phyloP scores from a whole-genome alignment of 2,888 invertebrate genomes.

The Aquatica leii region DNA sequence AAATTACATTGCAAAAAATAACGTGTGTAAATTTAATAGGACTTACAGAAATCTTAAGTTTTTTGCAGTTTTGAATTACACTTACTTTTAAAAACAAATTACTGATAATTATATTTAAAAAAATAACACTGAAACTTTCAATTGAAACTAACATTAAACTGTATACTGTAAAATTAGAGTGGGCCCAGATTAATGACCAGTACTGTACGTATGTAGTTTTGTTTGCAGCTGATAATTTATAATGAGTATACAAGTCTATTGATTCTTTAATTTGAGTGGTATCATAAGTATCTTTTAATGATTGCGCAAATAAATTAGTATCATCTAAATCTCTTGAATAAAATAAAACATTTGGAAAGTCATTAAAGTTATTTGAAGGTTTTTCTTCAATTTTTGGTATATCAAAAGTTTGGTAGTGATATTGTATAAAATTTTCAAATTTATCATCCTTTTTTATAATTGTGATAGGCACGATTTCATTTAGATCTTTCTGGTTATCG shows the following conservation, averaged over 20 bases:
- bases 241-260: background rate
- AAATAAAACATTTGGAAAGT: conserved; percentile 7
- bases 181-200: too few species aligned
- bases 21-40: too few species aligned
- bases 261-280: background rate
- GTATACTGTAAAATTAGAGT: too few species aligned
- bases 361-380: background rate
- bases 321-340: conserved; percentile 13
- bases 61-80: too few species aligned
- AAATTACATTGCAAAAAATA: too few species aligned
- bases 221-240: background rate
- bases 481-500: background rate
- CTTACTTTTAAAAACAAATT: too few species aligned
- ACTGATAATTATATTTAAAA: too few species aligned
- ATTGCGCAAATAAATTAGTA: conserved; percentile 3
- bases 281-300: conserved; percentile 3
- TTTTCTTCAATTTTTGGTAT: background rate
- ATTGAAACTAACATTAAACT: too few species aligned
- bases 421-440: conserved; percentile 15
- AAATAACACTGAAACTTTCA: too few species aligned
- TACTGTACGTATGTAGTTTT: conserved; percentile 2
- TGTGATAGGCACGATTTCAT: background rate
- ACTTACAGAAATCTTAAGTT: too few species aligned
- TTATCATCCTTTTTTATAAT: conserved; percentile 6
- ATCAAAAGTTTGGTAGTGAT: background rate